Base-by-base conservation (phyloP, 2,888 invertebrate species). In the Salpingus planirostris region DNA sequence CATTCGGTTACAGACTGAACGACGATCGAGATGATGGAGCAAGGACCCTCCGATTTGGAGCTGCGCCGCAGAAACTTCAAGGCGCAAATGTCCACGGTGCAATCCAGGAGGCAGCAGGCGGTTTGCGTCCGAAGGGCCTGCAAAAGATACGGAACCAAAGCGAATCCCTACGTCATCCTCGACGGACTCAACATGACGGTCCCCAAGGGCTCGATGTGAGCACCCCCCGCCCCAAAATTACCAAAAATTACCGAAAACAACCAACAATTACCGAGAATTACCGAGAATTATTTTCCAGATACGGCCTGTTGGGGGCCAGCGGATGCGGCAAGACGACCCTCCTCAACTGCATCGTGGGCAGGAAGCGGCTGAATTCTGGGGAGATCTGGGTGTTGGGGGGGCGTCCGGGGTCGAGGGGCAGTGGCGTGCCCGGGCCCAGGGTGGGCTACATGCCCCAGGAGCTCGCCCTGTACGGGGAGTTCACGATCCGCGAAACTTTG, bases 111-210 rank as follows among this genome's bases (percentile, higher is more conserved):
- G 50, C 79, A 81, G 52, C 84, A 88, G 43, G 90, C 90, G 0
- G 83, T 91, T 0, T 87, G 87, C 51, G 87, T 91, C 2, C 70
- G 88, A 34, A 65, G 84, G 11, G 88, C 91, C 0, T 80, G 75
- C 59, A 92, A 92, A 65, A 78, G 75, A 60, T 92, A 91, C 58
- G 91, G 91, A 3, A 68, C 78, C 2, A 74, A 79, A 46, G 82
- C 75, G 47, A 85, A 78, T 54, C 85, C 85, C 0, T 82, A 84
- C 48, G 71, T 87, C 15, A 84, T 92, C 21, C 69, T 93, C 31
- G 87, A 89, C 58, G 85, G 86, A 13, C 71, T 93, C 31, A 88
- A 88, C 57, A 88, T 93, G 85, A 90, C 89, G 11, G 92, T 93
- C 24, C 83, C 89, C 12, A 88, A 89, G 59, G 90, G 90, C 29